Base-by-base conservation (phyloP, 2,113 vertebrate species). In the Gymnarchus niloticus region DNA sequence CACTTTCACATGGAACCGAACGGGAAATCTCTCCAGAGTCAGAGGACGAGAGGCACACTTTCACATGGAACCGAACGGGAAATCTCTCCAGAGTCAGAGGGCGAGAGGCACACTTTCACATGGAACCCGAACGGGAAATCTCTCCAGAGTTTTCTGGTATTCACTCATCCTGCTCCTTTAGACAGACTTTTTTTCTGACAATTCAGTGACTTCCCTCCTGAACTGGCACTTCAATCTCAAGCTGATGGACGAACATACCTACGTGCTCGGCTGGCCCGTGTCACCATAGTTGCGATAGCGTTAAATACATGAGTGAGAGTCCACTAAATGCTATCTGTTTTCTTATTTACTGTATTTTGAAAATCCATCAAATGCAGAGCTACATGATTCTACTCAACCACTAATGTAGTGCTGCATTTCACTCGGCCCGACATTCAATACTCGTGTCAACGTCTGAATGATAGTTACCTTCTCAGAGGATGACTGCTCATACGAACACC, bases 401-500 rank as follows among this genome's bases (percentile, higher is more conserved):
- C 41, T 23, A 33, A 46, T 33, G 7, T 37, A 77, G 37, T 44
- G 33, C 6, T 77, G 44, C 21, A 17, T 46, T 77, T 77, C 41
- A 44, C 33, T 8, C n/a, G n/a, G n/a, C 46, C 52, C 25, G 9
- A 9, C 49, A 81, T 81, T 48, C 14, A 23, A 81, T 52, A 14
- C 78, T 81, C 25, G 78, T 49, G 33, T 51, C 48, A 52, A 81
- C 49, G 10, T 49, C 10, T 81, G 78, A 81, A 81, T 54, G 78
- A 25, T 28, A 17, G 28, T 81, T 54, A 19, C 52, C 5, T 52
- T 52, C 78, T 49, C 49, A 52, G 78, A 52, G 78, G 78, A 28
- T 52, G n/a, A 81, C 52, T 51, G 12, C 52, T 33, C 49, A 46
- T 54, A 81, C 51, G 52, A 25, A 81, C 49, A 52, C 25, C n/a